phyloP scores from a whole-genome alignment of 2,888 invertebrate genomes.

The Nymphalis urticae region DNA sequence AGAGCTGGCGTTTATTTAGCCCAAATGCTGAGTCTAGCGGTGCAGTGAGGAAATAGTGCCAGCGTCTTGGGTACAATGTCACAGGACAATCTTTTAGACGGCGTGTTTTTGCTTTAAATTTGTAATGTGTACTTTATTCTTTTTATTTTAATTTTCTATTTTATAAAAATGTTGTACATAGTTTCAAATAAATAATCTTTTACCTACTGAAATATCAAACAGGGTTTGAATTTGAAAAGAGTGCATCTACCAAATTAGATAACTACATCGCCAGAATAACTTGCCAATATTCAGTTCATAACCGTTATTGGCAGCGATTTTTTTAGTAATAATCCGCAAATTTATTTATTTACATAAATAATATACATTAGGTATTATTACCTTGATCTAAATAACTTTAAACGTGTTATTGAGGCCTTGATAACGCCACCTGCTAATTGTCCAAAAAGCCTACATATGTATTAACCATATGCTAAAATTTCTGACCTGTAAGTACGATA shows the following conservation, averaged over 20 bases:
- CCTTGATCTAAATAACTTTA: constrained; percentile 12
- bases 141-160: too few relatives aligned
- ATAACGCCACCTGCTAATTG: constrained; percentile 29
- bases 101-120: too few relatives aligned
- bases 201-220: not conserved
- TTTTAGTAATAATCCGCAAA: not conserved
- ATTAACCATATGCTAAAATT: constrained; percentile 35
- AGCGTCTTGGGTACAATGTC: too few relatives aligned
- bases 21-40: too few relatives aligned
- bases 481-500: constrained; percentile 25
- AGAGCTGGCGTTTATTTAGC: too few relatives aligned
- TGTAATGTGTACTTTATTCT: too few relatives aligned
- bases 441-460: constrained; percentile 24
- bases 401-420: constrained; percentile 16
- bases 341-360: constrained; percentile 6
- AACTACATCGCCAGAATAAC: not conserved
- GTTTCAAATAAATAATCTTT: too few relatives aligned
- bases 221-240: not conserved
- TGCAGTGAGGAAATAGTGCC: too few relatives aligned
- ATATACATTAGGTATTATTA: not conserved
- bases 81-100: too few relatives aligned
- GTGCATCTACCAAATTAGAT: not conserved
- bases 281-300: not conserved
- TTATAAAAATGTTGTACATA: too few relatives aligned
- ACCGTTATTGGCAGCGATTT: not conserved